Evolutionary conservation across 2,113 vertebrate species (phyloP).

Genomic region (Gavialis gangeticus): DNA sequence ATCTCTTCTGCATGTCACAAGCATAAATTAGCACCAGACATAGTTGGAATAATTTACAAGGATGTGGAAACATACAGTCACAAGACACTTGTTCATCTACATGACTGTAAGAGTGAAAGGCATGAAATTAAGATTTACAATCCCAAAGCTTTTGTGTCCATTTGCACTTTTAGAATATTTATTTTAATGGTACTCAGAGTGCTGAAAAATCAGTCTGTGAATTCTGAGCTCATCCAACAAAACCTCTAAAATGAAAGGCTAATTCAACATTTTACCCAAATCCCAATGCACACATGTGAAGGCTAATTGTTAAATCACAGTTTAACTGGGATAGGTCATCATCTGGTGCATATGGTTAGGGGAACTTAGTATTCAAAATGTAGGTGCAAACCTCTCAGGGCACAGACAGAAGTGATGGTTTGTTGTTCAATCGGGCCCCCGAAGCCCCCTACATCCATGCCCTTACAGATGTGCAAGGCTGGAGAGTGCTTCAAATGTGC

Average conservation of each 20-base stretch:
- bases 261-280: neutral
- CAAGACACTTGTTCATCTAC: neutral
- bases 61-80: neutral
- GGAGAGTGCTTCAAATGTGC: too few species aligned
- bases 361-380: neutral
- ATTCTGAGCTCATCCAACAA: neutral
- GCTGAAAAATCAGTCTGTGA: neutral
- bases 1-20: neutral
- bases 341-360: neutral
- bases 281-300: neutral
- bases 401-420: too few species aligned
- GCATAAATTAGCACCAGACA: neutral
- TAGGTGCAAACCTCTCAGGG: neutral
- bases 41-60: neutral
- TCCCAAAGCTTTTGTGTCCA: neutral
- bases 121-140: neutral
- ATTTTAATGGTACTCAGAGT: neutral
- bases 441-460: too few species aligned
- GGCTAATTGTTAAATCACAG: neutral
- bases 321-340: neutral
- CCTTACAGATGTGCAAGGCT: too few species aligned
- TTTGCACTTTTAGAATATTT: neutral
- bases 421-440: too few species aligned
- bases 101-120: neutral
- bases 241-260: neutral